Base-by-base conservation (phyloP, 2,113 vertebrate species). In the Seriola aureovittata region DNA sequence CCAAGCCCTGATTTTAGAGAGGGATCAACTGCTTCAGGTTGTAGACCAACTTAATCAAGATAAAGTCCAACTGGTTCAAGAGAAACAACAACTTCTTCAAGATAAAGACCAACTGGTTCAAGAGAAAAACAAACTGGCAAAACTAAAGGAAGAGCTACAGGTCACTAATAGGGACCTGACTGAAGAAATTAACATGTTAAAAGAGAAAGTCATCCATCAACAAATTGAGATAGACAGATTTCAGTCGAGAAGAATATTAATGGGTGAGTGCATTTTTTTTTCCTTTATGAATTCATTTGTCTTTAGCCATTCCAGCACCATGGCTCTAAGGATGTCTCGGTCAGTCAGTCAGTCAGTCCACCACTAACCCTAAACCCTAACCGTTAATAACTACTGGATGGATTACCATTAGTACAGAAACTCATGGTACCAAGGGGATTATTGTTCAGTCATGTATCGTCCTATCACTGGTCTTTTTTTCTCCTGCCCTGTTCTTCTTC, bases 121-220 rank as follows among this genome's bases (percentile, higher is more conserved):
- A 12, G 19, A 29, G 10, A 75, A 2, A 17, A 0, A 68, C 0
- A 0, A 13, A 40, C 5, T 55, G 36, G 0, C 0, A 57, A 50
- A 1, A 0, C 7, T 40, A 10, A 48, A 29, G 0, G 2, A 0
- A 17, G 8, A n/a, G n/a, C 38, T 76, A 9, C 36, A 42, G 5
- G 8, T 0, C 2, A 1, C 0, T 7, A 71, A 42, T 3, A 21
- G 14, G 0, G 1, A 0, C 4, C 34, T 71, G n/a, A 42, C 0
- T 6, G 4, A 5, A 19, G n/a, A 11, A 1, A 64, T 38, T 0
- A 12, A 3, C 0, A 4, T 3, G 3, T 13, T 77, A 57, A 50
- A 60, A 1, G 3, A 44, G 4, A 40, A 3, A 6, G 2, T 63
- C 29, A 8, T 0, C 1, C 0, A 19, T 34, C 58, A 16, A 44